Conservation (phyloP, 1,140 invertebrate species). For the Drosophila funebris region DNA sequence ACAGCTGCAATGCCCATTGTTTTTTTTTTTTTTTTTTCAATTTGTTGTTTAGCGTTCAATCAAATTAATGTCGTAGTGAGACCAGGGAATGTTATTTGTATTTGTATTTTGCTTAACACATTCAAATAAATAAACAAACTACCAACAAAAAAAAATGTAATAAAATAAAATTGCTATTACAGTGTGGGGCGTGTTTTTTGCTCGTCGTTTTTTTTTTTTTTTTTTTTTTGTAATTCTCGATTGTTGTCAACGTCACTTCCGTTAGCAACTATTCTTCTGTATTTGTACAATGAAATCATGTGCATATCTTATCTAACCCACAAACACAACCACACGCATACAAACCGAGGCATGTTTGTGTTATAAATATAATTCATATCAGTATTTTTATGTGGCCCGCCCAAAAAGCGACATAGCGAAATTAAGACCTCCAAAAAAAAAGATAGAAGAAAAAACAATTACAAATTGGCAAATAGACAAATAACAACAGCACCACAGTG, state of each 20-base stretch:
- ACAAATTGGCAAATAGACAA: conserved; percentile 66
- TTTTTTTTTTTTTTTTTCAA: background rate
- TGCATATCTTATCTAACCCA: conserved; percentile 68
- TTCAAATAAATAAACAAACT: background rate
- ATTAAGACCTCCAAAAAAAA: conserved; percentile 18
- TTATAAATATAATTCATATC: conserved; percentile 72
- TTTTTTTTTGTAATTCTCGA: conserved; percentile 38
- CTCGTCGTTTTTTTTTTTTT: conserved; percentile 19
- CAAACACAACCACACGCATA: conserved; percentile 5
- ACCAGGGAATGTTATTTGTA: conserved; percentile 11
- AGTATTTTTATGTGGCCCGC: conserved; percentile 31
- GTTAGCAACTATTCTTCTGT: conserved; percentile 31
- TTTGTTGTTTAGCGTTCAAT: conserved; percentile 6
- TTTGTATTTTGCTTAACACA: conserved; percentile 4
- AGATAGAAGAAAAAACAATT: conserved; percentile 50
- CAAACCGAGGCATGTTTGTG: conserved; percentile 18
- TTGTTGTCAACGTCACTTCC: conserved; percentile 66
- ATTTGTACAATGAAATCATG: conserved; percentile 73
- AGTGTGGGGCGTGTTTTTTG: conserved; percentile 7
- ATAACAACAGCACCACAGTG: conserved; percentile 21
- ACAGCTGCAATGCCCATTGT: background rate
- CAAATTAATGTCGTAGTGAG: conserved; percentile 22
- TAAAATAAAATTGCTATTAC: conserved; percentile 27
- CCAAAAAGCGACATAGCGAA: conserved; percentile 17
- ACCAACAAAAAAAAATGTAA: conserved; percentile 7